These are phyloP conservation scores for Amazona guildingii DNA, from an alignment of 2,113 vertebrate genomes.

Conservation along the genomic window DNA sequence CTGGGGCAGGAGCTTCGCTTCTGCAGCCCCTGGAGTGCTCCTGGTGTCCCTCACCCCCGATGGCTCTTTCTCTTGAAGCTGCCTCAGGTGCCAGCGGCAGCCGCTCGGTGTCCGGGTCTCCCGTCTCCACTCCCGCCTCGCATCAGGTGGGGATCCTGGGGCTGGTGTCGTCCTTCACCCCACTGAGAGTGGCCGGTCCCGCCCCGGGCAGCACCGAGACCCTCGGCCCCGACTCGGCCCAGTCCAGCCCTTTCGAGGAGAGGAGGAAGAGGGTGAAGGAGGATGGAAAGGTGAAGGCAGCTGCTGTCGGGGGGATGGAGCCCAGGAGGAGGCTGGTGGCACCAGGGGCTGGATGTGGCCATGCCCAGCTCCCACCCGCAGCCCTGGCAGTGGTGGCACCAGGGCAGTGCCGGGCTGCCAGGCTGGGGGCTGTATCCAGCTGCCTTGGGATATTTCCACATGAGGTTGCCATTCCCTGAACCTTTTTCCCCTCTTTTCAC, in stretches of 20 bases:
- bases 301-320: not conserved
- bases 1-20: not conserved
- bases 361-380: not conserved
- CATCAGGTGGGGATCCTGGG: not conserved
- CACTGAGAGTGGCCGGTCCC: not conserved
- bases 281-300: constrained; percentile 38
- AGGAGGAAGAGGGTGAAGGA: constrained; percentile 46
- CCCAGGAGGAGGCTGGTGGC: accelerated
- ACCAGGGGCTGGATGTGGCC: not conserved
- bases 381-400: accelerated
- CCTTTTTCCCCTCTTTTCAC: not conserved
- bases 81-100: constrained; percentile 37
- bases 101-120: not conserved
- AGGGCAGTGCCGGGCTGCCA: not conserved
- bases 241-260: not conserved
- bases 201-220: not conserved
- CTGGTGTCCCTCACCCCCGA: not conserved
- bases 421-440: accelerated
- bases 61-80: not conserved
- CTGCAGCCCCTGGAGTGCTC: accelerated
- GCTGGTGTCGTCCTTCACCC: not conserved
- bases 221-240: not conserved
- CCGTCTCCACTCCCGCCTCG: not conserved
- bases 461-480: not conserved
- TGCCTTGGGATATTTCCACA: not conserved